Evolutionary conservation across 2,113 vertebrate species (phyloP).

Genomic region (Notothenia rossii): DNA sequence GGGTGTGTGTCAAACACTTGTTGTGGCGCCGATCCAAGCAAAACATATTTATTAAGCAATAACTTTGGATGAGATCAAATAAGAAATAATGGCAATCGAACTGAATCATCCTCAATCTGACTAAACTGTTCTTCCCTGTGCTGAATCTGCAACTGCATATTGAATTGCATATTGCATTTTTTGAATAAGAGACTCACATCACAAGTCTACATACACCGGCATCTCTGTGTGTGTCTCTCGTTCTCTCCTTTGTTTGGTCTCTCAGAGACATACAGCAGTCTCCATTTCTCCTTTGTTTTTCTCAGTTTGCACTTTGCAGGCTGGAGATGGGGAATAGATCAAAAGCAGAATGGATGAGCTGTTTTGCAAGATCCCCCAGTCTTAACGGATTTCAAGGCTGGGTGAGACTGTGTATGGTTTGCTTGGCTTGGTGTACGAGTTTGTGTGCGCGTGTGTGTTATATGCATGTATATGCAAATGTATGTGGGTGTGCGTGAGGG

Average conservation of each 20-base stretch:
- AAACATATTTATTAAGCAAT: constrained; percentile 15
- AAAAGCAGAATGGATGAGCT: constrained; percentile 82
- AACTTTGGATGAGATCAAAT: constrained; percentile 18
- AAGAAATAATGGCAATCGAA: constrained; percentile 14
- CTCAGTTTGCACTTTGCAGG: constrained; percentile 78
- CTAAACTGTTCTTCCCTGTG: constrained; percentile 9
- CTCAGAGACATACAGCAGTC: constrained; percentile 75
- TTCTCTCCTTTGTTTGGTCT: constrained; percentile 76
- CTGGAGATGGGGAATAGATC: constrained; percentile 84
- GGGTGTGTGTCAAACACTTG: neutral
- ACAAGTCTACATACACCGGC: constrained; percentile 37
- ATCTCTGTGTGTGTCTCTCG: constrained; percentile 51
- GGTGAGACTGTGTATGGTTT: constrained; percentile 67
- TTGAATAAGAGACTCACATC: constrained; percentile 39
- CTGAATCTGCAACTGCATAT: constrained; percentile 31
- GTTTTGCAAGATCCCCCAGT: constrained; percentile 81
- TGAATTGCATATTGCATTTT: constrained; percentile 57
- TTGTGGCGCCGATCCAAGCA: neutral
- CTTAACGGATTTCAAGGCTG: constrained; percentile 82
- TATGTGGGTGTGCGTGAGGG: constrained; percentile 63
- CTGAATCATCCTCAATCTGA: constrained; percentile 25
- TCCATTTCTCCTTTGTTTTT: constrained; percentile 81
- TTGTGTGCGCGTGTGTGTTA: constrained; percentile 37
- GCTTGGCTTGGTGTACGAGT: constrained; percentile 43
- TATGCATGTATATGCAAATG: constrained; percentile 70